Conservation (phyloP, 2,113 vertebrate species). For the Malurus elegans region DNA sequence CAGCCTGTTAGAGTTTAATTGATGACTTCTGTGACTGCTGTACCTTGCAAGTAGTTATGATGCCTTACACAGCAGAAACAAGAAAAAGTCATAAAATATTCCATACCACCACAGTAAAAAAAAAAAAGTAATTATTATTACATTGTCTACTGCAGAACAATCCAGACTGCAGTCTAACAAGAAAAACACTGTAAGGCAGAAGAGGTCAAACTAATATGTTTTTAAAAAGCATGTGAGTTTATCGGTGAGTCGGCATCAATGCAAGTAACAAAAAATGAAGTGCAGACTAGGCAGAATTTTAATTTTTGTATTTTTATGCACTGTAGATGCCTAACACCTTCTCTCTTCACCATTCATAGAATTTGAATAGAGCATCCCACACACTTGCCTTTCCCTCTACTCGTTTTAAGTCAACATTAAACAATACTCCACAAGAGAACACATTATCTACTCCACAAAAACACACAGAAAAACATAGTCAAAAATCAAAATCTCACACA, state of each 20-base stretch:
- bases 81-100: background rate
- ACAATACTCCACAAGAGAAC: background rate
- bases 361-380: background rate
- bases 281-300: background rate
- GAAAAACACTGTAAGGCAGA: background rate
- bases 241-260: background rate
- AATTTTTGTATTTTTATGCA: background rate
- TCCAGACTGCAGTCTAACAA: background rate
- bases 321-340: background rate
- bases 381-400: background rate
- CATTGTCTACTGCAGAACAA: background rate
- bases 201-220: background rate
- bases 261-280: background rate
- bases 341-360: background rate
- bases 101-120: background rate
- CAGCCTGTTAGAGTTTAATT: background rate
- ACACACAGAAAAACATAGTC: background rate
- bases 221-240: background rate
- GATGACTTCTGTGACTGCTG: background rate
- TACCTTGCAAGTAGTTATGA: background rate
- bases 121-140: background rate
- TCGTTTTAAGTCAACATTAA: background rate
- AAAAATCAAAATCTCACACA: background rate
- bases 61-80: background rate
- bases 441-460: background rate